phyloP scores from a whole-genome alignment of 2,888 invertebrate species.

The Pelosia muscerda region DNA sequence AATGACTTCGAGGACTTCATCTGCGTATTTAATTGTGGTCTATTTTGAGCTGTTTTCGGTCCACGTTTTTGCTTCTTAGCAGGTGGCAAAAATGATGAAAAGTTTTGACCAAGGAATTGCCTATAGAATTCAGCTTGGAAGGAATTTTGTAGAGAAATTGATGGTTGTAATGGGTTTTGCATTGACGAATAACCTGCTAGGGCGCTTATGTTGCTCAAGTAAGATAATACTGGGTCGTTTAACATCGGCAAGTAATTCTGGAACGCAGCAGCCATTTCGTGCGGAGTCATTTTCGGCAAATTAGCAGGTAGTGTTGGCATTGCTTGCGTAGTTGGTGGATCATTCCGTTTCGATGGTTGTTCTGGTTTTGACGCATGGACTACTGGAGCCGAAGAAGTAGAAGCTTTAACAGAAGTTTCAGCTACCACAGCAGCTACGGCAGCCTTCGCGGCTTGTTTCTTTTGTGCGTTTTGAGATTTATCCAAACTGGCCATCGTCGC shows the following conservation, averaged over 20 bases:
- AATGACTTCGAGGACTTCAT: constrained; percentile 62
- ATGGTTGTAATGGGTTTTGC: constrained; percentile 68
- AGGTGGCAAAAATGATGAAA: constrained; percentile 70
- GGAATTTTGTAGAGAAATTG: constrained; percentile 67
- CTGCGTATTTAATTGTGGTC: constrained; percentile 44
- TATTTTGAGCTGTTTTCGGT: constrained; percentile 60
- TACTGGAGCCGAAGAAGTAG: constrained; percentile 34
- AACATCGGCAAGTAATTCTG: constrained; percentile 77
- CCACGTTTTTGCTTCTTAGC: constrained; percentile 78
- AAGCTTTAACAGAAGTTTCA: constrained; percentile 55
- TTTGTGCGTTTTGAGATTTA: constrained; percentile 73
- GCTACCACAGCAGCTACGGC: constrained; percentile 55
- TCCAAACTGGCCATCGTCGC: constrained; percentile 75
- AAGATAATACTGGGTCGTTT: constrained; percentile 72
- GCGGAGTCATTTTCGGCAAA: constrained; percentile 72
- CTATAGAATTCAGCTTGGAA: constrained; percentile 82
- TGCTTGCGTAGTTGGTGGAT: constrained; percentile 32
- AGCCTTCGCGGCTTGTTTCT: constrained; percentile 69
- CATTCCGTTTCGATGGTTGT: constrained; percentile 52
- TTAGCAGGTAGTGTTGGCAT: constrained; percentile 45
- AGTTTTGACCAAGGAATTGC: constrained; percentile 72
- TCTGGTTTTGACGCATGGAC: constrained; percentile 59
- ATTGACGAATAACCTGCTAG: constrained; percentile 70
- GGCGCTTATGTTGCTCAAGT: constrained; percentile 74
- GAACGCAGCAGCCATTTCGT: constrained; percentile 75